Conservation (phyloP, 2,797 vertebrate genomes). For the Pitangus sulphuratus region DNA sequence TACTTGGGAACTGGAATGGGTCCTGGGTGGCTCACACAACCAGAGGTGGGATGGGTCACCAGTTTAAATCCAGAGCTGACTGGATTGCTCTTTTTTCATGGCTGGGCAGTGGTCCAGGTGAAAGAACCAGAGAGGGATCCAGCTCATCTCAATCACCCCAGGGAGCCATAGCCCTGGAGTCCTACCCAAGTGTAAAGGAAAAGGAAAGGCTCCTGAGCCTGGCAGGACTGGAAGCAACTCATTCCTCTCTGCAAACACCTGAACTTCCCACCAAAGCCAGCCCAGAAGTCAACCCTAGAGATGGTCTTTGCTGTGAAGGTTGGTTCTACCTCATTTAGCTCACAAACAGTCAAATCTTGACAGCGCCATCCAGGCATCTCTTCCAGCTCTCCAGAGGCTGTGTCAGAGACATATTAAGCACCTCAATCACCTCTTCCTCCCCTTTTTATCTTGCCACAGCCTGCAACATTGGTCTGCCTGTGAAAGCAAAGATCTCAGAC, state of each 20-base stretch:
- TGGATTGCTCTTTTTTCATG: not conserved
- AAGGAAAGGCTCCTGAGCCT: not conserved
- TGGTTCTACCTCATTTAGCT: not conserved
- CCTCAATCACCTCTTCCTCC: not conserved
- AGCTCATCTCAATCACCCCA: not conserved
- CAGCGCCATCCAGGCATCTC: not conserved
- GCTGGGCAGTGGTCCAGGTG: not conserved
- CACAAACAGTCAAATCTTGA: not conserved
- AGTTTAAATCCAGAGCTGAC: fast-evolving
- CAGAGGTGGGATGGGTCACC: not conserved
- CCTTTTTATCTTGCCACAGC: not conserved
- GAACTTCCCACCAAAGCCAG: not conserved
- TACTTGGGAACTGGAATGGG: fast-evolving
- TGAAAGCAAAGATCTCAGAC: not conserved
- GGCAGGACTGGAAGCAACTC: not conserved
- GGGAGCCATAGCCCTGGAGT: not conserved
- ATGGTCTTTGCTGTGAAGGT: not conserved
- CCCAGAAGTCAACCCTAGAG: not conserved
- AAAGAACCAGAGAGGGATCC: not conserved
- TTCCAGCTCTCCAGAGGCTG: not conserved
- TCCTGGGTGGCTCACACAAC: not conserved
- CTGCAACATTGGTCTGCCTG: not conserved
- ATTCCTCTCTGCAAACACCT: not conserved
- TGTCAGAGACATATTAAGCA: not conserved
- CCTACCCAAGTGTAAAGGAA: not conserved